These are phyloP conservation scores for Phaenicophaeus curvirostris DNA, from an alignment of 2,797 vertebrate species.

Conservation along the genomic window DNA sequence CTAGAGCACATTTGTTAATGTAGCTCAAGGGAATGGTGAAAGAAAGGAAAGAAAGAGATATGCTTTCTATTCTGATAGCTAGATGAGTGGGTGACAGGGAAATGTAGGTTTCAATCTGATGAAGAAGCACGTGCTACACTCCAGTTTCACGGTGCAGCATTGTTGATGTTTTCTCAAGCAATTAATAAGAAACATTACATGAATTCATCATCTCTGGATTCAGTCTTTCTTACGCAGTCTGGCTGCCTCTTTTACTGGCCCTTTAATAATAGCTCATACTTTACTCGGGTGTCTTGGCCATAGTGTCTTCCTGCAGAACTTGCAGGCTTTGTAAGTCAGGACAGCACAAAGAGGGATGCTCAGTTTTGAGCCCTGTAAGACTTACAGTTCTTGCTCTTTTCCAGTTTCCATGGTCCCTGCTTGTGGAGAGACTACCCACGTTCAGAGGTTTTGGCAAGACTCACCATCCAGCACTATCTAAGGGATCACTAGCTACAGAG, in stretches of 20 bases:
- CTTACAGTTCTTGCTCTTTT: background rate
- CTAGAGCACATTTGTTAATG: background rate
- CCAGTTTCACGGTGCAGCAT: background rate
- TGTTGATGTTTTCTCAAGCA: constrained; percentile 1
- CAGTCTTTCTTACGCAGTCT: background rate
- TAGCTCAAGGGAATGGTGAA: background rate
- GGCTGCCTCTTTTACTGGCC: background rate
- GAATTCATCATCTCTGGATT: background rate
- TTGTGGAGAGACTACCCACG: background rate
- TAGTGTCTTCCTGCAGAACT: background rate
- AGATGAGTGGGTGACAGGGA: constrained; percentile 3
- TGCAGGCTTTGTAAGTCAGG: background rate
- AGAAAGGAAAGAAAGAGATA: background rate
- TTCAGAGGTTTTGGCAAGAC: background rate
- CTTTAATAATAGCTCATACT: background rate
- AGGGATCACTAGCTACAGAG: background rate
- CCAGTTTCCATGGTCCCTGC: background rate
- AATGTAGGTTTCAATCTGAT: background rate
- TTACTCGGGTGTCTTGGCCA: background rate
- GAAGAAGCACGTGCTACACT: background rate
- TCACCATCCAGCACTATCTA: background rate
- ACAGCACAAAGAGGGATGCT: background rate
- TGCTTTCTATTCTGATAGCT: constrained; percentile 10
- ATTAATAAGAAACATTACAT: background rate
- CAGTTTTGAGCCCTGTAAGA: background rate